Evolutionary conservation across 2,113 vertebrate species (phyloP), one percentile per base, ranked within the genome.

Genomic region (Tor tambroides): DNA sequence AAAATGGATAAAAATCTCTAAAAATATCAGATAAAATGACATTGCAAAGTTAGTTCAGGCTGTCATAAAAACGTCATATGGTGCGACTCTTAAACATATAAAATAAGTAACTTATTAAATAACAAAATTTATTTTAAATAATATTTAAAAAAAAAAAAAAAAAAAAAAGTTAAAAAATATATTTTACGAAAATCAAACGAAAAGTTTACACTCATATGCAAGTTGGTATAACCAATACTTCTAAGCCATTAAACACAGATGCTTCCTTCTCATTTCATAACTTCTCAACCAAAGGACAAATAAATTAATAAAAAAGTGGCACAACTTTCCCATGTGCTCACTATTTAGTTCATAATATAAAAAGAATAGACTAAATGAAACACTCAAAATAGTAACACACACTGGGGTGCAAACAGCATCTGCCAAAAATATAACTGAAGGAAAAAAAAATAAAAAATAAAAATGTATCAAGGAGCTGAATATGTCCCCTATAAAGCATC

Each of bases 351-450:
- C 17, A 7, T 23, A 23, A 35, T 59, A 28, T 32, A 56, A 59
- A 79, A 56, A 56, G 30, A 79, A 51, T 10, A 46, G 26, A 78
- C 30, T 54, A 51, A n/a, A 32, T 28, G 9, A 43, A 49, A 30
- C 35, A 21, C 80, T 2, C 59, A 5, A 67, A 67, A 67, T 46
- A 69, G 59, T 43, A n/a, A 80, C 43, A 28, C 26, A 43, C 6
- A 61, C 0, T 9, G 12, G 4, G 23, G 5, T 32, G 61, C 59
- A 46, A 82, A 67, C 10, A 82, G 26, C n/a, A 81, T 32, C 63
- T 30, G 26, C 80, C 19, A 71, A 83, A 71, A 83, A 71, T 69
- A 83, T 49, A 69, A 28, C 1, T 21, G 19, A 54, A 54, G 51
- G 5, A 6, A 15, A 14, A 14, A 28, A 32, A 30, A 41, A 43